Percentiles rank a stretch among this genome's conserved stretches.
phyloP scores from a whole-genome alignment of 2,888 invertebrate species.

The Drosophila helvetica region DNA sequence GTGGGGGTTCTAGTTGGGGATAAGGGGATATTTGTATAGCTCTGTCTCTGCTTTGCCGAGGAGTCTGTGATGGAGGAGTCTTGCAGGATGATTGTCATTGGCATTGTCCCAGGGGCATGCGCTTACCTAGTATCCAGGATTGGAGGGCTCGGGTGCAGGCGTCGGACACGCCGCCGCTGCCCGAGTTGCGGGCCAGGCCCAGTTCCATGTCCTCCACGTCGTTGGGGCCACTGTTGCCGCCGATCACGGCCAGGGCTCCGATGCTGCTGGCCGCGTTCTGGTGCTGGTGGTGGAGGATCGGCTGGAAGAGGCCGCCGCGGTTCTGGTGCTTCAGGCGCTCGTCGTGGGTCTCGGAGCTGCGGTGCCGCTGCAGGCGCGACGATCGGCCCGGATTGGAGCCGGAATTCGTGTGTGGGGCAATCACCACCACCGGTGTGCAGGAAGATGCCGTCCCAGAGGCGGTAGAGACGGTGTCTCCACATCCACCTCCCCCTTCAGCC shows the following conservation, averaged over 20 bases:
- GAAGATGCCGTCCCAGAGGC: slow-evolving; percentile 8
- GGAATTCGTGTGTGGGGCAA: slow-evolving; percentile 35
- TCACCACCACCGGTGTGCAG: slow-evolving; percentile 48
- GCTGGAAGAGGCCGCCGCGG: slow-evolving; percentile 71
- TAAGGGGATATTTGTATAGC: too few relatives aligned
- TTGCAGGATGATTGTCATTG: too few relatives aligned
- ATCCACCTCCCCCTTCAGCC: slow-evolving; percentile 11
- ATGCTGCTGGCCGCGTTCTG: slow-evolving; percentile 62
- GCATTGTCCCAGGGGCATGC: not conserved
- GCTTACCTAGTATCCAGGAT: slow-evolving; percentile 78
- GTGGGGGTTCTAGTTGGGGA: too few relatives aligned
- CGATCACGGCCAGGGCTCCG: slow-evolving; percentile 60
- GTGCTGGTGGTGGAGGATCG: slow-evolving; percentile 75
- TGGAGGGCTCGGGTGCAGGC: slow-evolving; percentile 72
- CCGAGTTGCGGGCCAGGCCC: slow-evolving; percentile 67
- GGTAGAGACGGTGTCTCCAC: slow-evolving; percentile 32
- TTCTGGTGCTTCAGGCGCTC: slow-evolving; percentile 81
- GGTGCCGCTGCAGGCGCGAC: slow-evolving; percentile 82
- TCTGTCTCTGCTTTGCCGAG: too few relatives aligned
- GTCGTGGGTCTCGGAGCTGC: slow-evolving; percentile 83
- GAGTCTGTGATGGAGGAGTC: too few relatives aligned
- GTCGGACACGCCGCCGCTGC: slow-evolving; percentile 59
- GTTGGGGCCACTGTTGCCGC: slow-evolving; percentile 48
- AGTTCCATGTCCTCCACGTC: slow-evolving; percentile 77
- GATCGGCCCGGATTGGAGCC: slow-evolving; percentile 54